Conservation (phyloP, 2,797 vertebrate genomes). For the Tolypeutes matacus region DNA sequence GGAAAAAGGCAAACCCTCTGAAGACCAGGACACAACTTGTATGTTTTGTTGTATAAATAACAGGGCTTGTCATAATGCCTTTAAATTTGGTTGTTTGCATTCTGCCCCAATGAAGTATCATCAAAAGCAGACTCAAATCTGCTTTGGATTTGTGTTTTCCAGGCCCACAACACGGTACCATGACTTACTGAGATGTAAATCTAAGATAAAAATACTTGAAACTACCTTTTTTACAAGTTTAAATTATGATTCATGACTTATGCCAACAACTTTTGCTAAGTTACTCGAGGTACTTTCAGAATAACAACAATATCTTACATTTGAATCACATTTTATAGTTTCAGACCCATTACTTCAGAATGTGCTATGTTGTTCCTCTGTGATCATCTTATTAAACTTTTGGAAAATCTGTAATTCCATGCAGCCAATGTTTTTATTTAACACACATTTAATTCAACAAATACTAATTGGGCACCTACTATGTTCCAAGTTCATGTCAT, state of each 20-base stretch:
- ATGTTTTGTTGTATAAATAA: neutral
- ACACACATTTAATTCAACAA: slow-evolving; percentile 49
- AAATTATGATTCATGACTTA: slow-evolving; percentile 67
- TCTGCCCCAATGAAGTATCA: neutral
- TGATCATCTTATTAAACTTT: slow-evolving; percentile 41
- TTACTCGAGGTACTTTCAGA: slow-evolving; percentile 57
- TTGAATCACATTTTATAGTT: slow-evolving; percentile 53
- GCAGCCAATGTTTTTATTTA: slow-evolving; percentile 64
- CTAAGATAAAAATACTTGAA: slow-evolving; percentile 67
- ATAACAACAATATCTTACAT: slow-evolving; percentile 56
- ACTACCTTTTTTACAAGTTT: slow-evolving; percentile 60
- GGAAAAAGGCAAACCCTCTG: neutral
- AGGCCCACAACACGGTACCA: neutral
- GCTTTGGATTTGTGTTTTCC: slow-evolving; percentile 59
- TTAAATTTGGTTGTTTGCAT: slow-evolving; percentile 51
- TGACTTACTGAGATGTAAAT: slow-evolving; percentile 67
- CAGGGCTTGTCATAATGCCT: neutral
- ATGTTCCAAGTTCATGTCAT: slow-evolving; percentile 41
- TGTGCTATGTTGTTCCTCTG: slow-evolving; percentile 16
- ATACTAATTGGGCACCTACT: slow-evolving; percentile 43
- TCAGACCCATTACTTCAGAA: slow-evolving; percentile 61
- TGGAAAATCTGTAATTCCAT: slow-evolving; percentile 50
- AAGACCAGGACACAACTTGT: neutral
- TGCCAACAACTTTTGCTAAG: slow-evolving; percentile 45
- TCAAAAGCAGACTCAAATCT: slow-evolving; percentile 60